Evolutionary conservation across 2,113 vertebrate genomes (phyloP).

Genomic region (Dasyornis broadbenti): DNA sequence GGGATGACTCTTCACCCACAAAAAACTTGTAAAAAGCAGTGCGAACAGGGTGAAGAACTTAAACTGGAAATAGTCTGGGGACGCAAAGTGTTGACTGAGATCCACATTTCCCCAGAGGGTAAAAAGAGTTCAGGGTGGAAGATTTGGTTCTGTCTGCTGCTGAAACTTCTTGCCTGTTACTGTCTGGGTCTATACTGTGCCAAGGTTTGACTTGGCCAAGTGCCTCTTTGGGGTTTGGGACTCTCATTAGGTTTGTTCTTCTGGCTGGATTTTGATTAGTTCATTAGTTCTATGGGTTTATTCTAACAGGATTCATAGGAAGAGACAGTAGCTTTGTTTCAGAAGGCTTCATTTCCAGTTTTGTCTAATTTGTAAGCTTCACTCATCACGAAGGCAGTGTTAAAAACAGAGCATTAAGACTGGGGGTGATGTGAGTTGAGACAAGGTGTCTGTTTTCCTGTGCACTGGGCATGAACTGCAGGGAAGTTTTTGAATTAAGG

Average conservation of each 20-base stretch:
- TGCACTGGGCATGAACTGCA: slow-evolving; percentile 65
- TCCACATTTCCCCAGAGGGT: neutral
- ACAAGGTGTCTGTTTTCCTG: slow-evolving; percentile 49
- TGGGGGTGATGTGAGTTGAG: neutral
- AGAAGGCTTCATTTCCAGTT: neutral
- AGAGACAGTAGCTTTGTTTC: neutral
- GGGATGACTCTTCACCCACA: neutral
- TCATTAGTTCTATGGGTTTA: neutral
- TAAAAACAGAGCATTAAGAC: neutral
- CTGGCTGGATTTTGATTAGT: neutral
- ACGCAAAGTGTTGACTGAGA: neutral
- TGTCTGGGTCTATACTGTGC: neutral
- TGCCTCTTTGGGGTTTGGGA: neutral
- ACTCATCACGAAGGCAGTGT: slow-evolving; percentile 24
- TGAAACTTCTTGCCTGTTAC: neutral
- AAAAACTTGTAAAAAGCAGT: neutral
- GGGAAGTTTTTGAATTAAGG: slow-evolving; percentile 62
- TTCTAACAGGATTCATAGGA: neutral
- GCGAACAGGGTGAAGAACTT: neutral
- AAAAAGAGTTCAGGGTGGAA: neutral
- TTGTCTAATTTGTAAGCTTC: neutral
- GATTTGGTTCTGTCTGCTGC: neutral
- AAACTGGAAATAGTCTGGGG: neutral
- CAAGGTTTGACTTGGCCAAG: neutral
- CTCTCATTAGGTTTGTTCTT: neutral